Percentiles rank a stretch among this genome's conserved stretches.
Conservation (phyloP, 2,113 vertebrate genomes). For the Shinisaurus crocodilurus region DNA sequence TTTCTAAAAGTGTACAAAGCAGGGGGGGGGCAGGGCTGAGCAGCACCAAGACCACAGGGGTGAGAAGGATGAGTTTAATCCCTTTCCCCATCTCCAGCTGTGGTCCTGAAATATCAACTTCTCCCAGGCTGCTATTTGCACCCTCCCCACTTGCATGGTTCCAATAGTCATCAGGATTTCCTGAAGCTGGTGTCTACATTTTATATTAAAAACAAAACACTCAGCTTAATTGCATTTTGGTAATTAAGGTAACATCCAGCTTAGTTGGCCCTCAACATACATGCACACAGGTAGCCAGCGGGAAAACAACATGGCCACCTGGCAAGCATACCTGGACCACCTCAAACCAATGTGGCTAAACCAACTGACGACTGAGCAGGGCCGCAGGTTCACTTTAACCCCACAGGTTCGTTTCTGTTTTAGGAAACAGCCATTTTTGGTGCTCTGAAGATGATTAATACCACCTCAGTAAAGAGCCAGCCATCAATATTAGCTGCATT, state of each 20-base stretch:
- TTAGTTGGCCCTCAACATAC: neutral
- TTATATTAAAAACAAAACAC: too few species aligned
- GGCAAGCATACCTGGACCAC: neutral
- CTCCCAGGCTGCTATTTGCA: neutral
- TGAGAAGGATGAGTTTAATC: neutral
- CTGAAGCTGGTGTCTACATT: neutral
- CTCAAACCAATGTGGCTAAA: neutral
- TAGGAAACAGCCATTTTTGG: neutral
- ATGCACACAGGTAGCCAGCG: neutral
- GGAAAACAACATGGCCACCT: neutral
- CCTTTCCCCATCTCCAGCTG: neutral
- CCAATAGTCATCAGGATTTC: too few species aligned
- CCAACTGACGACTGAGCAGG: too few species aligned
- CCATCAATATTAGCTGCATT: slow-evolving; percentile 46
- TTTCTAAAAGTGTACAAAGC: neutral
- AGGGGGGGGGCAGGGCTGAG: neutral
- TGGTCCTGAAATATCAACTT: neutral
- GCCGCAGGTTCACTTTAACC: neutral
- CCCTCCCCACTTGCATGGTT: too few species aligned
- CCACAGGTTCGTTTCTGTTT: neutral
- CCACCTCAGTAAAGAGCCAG: slow-evolving; percentile 41
- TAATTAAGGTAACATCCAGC: neutral
- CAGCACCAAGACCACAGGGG: neutral
- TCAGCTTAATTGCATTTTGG: neutral
- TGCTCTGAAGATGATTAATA: neutral